Evolutionary conservation across 2,888 invertebrate species (phyloP).

Genomic region (Apotomis capreana): DNA sequence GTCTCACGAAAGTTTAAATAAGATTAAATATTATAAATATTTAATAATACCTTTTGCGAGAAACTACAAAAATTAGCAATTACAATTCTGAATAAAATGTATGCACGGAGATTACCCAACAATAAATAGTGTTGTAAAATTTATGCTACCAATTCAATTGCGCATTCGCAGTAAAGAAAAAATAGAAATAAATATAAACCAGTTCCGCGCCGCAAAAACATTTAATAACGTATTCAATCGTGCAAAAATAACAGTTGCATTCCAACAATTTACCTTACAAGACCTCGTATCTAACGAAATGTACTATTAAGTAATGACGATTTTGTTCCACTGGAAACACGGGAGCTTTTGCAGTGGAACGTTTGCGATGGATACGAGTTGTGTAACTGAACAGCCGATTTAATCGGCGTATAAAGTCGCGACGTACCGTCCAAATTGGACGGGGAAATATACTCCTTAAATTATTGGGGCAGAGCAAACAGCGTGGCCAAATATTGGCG

Average conservation of each 20-base stretch:
- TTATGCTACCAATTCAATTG: not conserved
- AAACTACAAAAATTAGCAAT: not conserved
- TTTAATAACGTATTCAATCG: conserved; percentile 42
- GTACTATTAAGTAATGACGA: not conserved
- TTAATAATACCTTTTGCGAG: not conserved
- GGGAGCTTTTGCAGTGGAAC: not conserved
- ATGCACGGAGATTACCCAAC: not conserved
- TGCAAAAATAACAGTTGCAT: conserved; percentile 52
- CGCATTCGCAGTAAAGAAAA: conserved; percentile 2
- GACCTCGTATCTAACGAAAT: not conserved
- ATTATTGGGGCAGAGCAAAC: conserved; percentile 66
- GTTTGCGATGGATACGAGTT: not conserved
- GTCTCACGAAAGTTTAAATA: no score
- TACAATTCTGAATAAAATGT: not conserved
- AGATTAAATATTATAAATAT: no score
- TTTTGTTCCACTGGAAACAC: not conserved
- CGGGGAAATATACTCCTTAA: conserved; percentile 66
- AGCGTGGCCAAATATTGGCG: conserved; percentile 60
- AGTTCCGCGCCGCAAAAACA: conserved; percentile 20
- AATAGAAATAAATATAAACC: conserved; percentile 15
- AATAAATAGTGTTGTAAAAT: not conserved
- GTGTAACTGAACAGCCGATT: conserved; percentile 19
- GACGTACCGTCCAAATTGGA: conserved; percentile 60
- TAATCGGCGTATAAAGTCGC: conserved; percentile 57
- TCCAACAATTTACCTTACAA: not conserved